Evolutionary conservation across 2,888 invertebrate species (phyloP).

Genomic region (Aleiodes alternator): DNA sequence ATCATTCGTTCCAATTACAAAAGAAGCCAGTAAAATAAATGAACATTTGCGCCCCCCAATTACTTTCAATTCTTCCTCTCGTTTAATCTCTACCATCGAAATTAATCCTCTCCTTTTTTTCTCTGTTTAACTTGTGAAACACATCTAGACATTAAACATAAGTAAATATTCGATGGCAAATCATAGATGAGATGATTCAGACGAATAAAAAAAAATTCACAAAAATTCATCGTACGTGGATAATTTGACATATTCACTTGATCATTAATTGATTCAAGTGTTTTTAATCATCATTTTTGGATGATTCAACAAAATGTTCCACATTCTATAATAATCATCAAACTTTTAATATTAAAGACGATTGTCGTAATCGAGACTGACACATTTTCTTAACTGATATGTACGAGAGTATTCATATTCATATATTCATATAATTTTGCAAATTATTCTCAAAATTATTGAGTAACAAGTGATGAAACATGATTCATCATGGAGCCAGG

Average conservation of each 20-base stretch:
- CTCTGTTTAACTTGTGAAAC: background rate
- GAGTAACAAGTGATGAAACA: too few species aligned
- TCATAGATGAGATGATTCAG: constrained; percentile 5
- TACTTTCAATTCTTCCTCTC: constrained; percentile 1
- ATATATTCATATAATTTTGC: too few species aligned
- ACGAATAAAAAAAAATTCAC: background rate
- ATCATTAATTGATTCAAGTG: constrained; percentile 9
- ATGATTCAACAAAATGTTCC: background rate
- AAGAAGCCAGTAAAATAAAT: background rate
- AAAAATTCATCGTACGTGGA: background rate
- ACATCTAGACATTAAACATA: constrained; percentile 11
- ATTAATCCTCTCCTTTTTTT: background rate
- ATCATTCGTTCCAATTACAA: background rate
- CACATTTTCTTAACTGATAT: background rate
- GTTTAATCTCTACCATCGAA: background rate
- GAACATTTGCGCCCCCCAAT: background rate
- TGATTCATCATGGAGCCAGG: too few species aligned
- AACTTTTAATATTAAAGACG: background rate
- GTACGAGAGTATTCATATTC: background rate
- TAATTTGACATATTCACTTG: constrained; percentile 13
- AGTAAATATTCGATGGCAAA: background rate
- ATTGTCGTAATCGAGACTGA: constrained; percentile 17
- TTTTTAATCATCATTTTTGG: background rate
- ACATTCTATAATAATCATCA: constrained; percentile 2
- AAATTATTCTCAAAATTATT: too few species aligned